Evolutionary conservation across 64 coral and sea anemone species (phyloP).

Genomic region (Catalaphyllia jardinei): DNA sequence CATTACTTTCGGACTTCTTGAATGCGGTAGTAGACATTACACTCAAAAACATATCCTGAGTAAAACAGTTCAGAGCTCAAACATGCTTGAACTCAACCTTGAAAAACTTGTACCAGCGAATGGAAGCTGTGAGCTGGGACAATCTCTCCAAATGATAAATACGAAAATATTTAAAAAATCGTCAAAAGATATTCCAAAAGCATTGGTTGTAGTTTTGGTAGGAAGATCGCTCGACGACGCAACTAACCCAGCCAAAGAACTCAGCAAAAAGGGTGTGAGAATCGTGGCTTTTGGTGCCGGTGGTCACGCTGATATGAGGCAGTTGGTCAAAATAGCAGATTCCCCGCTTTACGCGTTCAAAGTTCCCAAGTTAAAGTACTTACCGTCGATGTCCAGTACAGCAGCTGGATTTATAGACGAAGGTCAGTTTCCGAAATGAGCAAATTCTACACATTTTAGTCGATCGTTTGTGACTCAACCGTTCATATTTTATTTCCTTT

Average conservation of each 20-base stretch:
- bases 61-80: neutral
- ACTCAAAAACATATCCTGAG: neutral
- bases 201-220: slow-evolving; percentile 40
- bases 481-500: no score
- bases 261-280: neutral
- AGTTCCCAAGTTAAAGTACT: slow-evolving; percentile 58
- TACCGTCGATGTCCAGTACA: slow-evolving; percentile 55
- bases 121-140: slow-evolving; percentile 20
- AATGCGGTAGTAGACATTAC: slow-evolving; percentile 47
- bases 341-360: slow-evolving; percentile 63
- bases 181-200: neutral
- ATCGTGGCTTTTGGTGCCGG: slow-evolving; percentile 59
- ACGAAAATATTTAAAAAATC: neutral
- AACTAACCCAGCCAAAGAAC: neutral
- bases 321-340: slow-evolving; percentile 50
- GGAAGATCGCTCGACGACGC: slow-evolving; percentile 32
- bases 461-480: no score
- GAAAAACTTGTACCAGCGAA: neutral
- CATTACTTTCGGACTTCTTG: slow-evolving; percentile 45
- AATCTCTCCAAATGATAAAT: slow-evolving; percentile 42
- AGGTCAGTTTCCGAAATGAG: neutral
- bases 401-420: slow-evolving; percentile 50
- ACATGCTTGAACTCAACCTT: slow-evolving; percentile 1
- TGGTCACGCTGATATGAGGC: slow-evolving; percentile 46
- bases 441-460: no score